phyloP scores from a whole-genome alignment of 2,113 vertebrate species.

The Monopterus albus region DNA sequence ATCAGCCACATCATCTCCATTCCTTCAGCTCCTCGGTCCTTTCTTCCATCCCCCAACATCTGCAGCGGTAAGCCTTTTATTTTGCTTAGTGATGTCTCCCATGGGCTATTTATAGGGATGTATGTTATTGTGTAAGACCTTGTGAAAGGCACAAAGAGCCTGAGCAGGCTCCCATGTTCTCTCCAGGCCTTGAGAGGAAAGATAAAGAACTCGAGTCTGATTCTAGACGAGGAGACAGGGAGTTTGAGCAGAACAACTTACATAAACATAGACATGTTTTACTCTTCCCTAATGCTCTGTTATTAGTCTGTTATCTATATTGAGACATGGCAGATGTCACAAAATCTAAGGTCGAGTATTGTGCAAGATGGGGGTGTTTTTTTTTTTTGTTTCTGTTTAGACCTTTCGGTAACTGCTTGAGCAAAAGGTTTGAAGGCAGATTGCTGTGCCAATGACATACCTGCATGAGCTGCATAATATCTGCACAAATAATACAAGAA shows the following conservation, averaged over 20 bases:
- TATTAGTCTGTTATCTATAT: background rate
- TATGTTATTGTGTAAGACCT: conserved; percentile 65
- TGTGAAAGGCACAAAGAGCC: conserved; percentile 50
- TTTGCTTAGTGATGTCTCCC: conserved; percentile 51
- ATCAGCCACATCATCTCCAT: conserved; percentile 24
- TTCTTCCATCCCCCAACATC: conserved; percentile 62
- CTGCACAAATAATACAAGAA: no score
- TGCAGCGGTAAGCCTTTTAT: conserved; percentile 64
- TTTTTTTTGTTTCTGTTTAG: no score
- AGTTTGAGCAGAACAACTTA: background rate
- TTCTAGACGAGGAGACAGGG: background rate
- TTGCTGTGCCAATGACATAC: no score
- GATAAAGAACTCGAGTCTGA: no score
- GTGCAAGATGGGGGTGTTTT: no score
- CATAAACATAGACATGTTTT: background rate
- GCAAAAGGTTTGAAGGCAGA: background rate
- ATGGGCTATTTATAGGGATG: conserved; percentile 72
- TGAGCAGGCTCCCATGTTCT: conserved; percentile 19
- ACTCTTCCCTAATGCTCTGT: background rate
- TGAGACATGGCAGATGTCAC: background rate
- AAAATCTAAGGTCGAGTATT: background rate
- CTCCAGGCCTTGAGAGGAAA: conserved; percentile 7
- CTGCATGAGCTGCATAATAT: no score
- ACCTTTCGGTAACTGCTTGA: no score
- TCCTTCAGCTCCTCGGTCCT: conserved; percentile 16